phyloP scores from a whole-genome alignment of 2,113 vertebrate genomes.

The Oncorhynchus clarkii region DNA sequence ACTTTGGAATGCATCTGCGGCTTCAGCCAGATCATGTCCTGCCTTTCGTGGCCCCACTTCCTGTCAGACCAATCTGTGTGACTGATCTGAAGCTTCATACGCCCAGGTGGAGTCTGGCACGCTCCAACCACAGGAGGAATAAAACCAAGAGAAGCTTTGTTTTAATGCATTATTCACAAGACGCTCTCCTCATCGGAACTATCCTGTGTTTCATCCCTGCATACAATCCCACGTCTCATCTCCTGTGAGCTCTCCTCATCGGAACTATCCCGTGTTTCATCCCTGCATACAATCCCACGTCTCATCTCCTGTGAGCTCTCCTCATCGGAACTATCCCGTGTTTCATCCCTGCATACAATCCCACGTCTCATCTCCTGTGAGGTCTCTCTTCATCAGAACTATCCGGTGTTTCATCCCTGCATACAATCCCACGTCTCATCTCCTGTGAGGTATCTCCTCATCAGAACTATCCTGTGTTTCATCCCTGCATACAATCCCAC shows the following conservation, averaged over 20 bases:
- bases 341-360: not conserved
- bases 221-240: too few relatives aligned
- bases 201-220: too few relatives aligned
- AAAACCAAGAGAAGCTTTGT: not conserved
- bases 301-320: too few relatives aligned
- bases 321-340: too few relatives aligned
- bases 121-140: not conserved
- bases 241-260: too few relatives aligned
- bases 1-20: not conserved
- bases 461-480: too few relatives aligned
- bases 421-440: not conserved
- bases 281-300: too few relatives aligned
- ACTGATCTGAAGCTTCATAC: not conserved
- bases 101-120: not conserved
- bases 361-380: not conserved
- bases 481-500: too few relatives aligned
- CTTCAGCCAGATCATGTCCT: not conserved
- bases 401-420: not conserved
- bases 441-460: not conserved
- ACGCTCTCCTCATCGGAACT: too few relatives aligned
- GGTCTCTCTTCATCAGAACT: not conserved
- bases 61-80: not conserved
- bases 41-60: not conserved
- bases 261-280: too few relatives aligned
- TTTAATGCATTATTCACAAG: too few relatives aligned